Evolutionary conservation across 2,888 invertebrate genomes (phyloP), one percentile per base, ranked within the genome.

Genomic region (Leptinotarsa peninsularis): DNA sequence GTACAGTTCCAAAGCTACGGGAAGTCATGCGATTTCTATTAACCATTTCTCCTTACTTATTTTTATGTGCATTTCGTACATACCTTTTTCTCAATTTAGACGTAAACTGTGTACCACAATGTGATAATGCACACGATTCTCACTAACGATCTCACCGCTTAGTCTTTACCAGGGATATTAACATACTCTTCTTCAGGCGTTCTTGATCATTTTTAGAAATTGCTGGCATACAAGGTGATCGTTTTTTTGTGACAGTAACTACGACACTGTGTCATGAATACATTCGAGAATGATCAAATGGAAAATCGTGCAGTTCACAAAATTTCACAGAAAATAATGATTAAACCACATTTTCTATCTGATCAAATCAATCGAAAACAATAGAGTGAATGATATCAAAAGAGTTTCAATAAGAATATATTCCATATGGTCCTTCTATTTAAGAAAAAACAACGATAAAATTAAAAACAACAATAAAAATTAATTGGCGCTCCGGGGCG

Each of bases 61-160:
- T 79, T 79, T 76, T 71, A 79, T 76, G 73, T 49, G 77, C 75
- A 76, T 76, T 73, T 73, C 73, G 23, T 43, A 58, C 68, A 67
- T 73, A 73, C 67, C 72, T 76, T 73, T 66, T 67, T 49, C 76
- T 78, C 74, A 72, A 76, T 76, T 78, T 76, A 75, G 76, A 66
- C 76, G 72, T 73, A 72, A 73, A 76, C 71, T 52, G 70, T 71
- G 68, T 69, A 75, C 67, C 67, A 76, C 71, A 78, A 76, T 73
- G 78, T 72, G 72, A 54, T 74, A 74, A 76, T 75, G 74, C 67
- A 56, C 70, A 70, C 72, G 69, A 72, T 73, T 71, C 72, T 74
- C 72, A 63, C 74, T 77, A 72, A 73, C 72, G 76, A 76, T 58
- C 66, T 72, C 66, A 68, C 75, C 75, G 75, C 69, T 70, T 43